Evolutionary conservation across 2,797 vertebrate genomes (phyloP).

Genomic region (Oreortyx pictus): DNA sequence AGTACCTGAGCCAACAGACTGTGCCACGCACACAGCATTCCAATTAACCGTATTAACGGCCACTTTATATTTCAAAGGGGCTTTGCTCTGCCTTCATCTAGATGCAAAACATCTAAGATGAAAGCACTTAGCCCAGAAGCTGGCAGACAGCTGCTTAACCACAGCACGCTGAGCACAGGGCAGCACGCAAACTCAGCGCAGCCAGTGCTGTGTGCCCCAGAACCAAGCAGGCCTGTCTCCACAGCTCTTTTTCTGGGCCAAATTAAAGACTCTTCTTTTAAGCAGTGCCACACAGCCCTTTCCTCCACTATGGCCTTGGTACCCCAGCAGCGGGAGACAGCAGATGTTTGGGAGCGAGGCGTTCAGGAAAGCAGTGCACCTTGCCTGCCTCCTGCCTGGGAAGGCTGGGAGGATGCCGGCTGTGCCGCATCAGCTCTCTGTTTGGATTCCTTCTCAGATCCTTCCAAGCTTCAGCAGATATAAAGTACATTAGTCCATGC

Average conservation of each 20-base stretch:
- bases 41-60: background rate
- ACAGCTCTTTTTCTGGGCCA: too few relatives aligned
- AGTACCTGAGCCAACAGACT: background rate
- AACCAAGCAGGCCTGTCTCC: background rate
- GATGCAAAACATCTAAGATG: background rate
- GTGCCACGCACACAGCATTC: accelerated
- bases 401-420: too few relatives aligned
- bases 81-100: slow-evolving; percentile 5
- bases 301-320: accelerated
- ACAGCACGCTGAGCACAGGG: background rate
- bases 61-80: background rate
- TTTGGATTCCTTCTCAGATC: background rate
- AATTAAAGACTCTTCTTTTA: accelerated
- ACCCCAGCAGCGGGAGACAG: accelerated
- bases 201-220: background rate
- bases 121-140: background rate
- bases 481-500: background rate
- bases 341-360: accelerated
- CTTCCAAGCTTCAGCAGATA: background rate
- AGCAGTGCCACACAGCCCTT: background rate
- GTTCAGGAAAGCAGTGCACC: accelerated
- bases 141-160: slow-evolving; percentile 17
- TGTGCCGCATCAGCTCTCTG: background rate
- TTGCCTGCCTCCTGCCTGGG: background rate
- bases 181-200: background rate